These are phyloP conservation scores for Stichodactyla mertensii DNA, from an alignment of 64 coral and sea anemone species.

Conservation along the genomic window DNA sequence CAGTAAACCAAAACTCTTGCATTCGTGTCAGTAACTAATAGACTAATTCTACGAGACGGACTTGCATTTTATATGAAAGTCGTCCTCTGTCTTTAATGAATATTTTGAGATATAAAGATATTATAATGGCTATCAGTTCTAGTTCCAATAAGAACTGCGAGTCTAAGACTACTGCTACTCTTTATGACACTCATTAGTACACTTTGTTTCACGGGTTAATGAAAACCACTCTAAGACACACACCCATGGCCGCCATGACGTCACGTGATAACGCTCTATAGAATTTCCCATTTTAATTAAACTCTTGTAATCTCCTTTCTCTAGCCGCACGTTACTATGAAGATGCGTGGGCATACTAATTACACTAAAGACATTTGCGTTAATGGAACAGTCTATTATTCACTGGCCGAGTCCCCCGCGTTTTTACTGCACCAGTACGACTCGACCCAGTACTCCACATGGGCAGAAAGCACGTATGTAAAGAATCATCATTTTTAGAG, in stretches of 20 bases:
- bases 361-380: conserved; percentile 30
- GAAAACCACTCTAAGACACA: background rate
- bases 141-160: too few species aligned
- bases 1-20: too few species aligned
- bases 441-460: conserved; percentile 70
- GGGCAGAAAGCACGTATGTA: conserved; percentile 82
- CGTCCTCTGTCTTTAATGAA: too few species aligned
- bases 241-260: background rate
- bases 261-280: background rate
- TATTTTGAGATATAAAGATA: too few species aligned
- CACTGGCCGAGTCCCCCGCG: conserved; percentile 51
- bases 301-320: background rate
- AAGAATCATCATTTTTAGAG: background rate
- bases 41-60: too few species aligned
- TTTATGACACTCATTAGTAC: too few species aligned
- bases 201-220: too few species aligned
- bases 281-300: background rate
- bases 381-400: conserved; percentile 39
- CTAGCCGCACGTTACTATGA: background rate
- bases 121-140: too few species aligned
- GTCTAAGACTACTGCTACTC: too few species aligned
- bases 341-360: background rate
- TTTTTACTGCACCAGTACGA: conserved; percentile 52
- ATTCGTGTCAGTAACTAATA: too few species aligned
- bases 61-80: too few species aligned